Evolutionary conservation across 1,140 invertebrate species (phyloP).

Genomic region (Calephelis virginiensis): DNA sequence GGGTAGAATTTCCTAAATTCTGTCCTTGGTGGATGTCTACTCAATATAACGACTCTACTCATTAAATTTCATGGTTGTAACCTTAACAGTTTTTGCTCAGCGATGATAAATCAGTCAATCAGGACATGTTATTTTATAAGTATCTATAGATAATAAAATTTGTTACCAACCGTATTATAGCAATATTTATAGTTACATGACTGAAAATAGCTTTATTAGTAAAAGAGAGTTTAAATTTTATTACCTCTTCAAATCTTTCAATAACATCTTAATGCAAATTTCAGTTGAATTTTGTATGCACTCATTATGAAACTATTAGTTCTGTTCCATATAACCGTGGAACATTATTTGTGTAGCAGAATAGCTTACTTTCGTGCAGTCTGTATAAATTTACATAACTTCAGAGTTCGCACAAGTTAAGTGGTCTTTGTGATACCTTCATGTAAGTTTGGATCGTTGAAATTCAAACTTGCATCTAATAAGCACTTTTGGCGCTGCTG

Average conservation of each 20-base stretch:
- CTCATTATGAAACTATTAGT: conserved; percentile 21
- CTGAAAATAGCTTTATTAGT: not conserved
- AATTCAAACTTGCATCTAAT: conserved; percentile 21
- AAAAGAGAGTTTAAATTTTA: conserved; percentile 15
- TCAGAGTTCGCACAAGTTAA: conserved; percentile 19
- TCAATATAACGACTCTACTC: too few species aligned
- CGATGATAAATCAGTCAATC: too few species aligned
- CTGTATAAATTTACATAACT: conserved; percentile 24
- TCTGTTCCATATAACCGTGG: conserved; percentile 12
- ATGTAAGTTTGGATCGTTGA: conserved; percentile 24
- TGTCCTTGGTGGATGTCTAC: too few species aligned
- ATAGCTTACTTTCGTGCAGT: conserved; percentile 20
- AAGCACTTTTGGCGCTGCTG: conserved; percentile 4
- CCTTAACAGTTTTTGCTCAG: too few species aligned
- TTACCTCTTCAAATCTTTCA: not conserved
- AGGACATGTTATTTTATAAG: too few species aligned
- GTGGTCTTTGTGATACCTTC: conserved; percentile 25
- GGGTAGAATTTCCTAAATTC: too few species aligned
- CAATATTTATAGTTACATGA: not conserved
- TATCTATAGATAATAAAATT: too few species aligned
- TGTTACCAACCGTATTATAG: too few species aligned
- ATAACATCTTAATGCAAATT: conserved; percentile 13
- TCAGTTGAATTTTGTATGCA: conserved; percentile 10
- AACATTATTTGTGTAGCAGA: conserved; percentile 19
- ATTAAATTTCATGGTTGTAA: too few species aligned